Conservation (phyloP, 1,140 invertebrate species). For the Meloidogyne chitwoodi region DNA sequence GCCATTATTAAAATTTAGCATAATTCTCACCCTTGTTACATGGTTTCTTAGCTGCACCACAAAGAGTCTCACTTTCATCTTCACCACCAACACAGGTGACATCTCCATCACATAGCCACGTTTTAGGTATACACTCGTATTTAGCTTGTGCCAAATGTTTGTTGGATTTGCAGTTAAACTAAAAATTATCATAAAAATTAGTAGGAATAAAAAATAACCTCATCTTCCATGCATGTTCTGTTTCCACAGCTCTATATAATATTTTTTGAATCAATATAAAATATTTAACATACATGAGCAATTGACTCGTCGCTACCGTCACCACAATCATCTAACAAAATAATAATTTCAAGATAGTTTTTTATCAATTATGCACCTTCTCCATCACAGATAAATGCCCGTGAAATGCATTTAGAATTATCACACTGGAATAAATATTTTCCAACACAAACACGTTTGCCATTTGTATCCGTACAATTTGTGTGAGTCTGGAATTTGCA, state of each 20-base stretch:
- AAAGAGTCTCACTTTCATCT: slow-evolving; percentile 59
- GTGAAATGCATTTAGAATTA: slow-evolving; percentile 90
- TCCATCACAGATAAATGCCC: slow-evolving; percentile 94
- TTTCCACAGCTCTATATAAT: neutral
- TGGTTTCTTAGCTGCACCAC: slow-evolving; percentile 60
- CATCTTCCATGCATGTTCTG: neutral
- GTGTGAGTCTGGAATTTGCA: slow-evolving; percentile 44
- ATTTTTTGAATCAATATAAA: neutral
- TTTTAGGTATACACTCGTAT: slow-evolving; percentile 69
- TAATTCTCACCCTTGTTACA: slow-evolving; percentile 53
- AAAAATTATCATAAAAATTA: neutral
- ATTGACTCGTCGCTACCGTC: slow-evolving; percentile 43
- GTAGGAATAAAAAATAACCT: neutral
- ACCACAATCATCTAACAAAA: slow-evolving; percentile 72
- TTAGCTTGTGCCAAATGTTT: slow-evolving; percentile 48
- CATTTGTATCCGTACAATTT: slow-evolving; percentile 54
- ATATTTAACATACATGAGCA: slow-evolving; percentile 67
- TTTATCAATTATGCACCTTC: slow-evolving; percentile 62
- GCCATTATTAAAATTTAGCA: too few relatives aligned
- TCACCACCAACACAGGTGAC: slow-evolving; percentile 61
- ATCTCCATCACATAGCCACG: slow-evolving; percentile 74
- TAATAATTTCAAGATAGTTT: neutral
- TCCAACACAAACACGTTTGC: slow-evolving; percentile 54
- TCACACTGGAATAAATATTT: slow-evolving; percentile 73
- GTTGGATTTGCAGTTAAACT: neutral